A percentile compares a stretch with the other conserved stretches of the same genome.
Conservation (phyloP, 2,113 vertebrate genomes). For the Dicaeum eximium region DNA sequence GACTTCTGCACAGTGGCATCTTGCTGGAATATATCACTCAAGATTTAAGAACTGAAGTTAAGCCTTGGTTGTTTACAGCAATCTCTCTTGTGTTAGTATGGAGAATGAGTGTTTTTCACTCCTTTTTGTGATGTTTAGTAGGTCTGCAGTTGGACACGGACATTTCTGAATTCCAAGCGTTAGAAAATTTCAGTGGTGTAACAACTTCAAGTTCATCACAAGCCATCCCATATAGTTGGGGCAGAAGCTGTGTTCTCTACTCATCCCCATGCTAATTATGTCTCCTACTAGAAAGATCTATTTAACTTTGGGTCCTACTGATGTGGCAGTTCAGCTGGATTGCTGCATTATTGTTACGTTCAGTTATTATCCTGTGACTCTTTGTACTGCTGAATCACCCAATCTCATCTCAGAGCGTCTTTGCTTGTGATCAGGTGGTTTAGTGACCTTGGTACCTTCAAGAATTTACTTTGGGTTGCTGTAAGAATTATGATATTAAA, state of each 20-base stretch:
- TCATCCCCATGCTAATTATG: background rate
- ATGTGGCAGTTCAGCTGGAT: background rate
- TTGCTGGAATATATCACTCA: background rate
- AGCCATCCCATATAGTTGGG: background rate
- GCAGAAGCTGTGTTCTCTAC: background rate
- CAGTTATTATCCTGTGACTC: background rate
- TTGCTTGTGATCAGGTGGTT: background rate
- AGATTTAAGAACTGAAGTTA: background rate
- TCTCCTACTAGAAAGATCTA: background rate
- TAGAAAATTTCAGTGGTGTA: background rate
- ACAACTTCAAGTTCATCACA: background rate
- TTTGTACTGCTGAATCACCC: constrained; percentile 46
- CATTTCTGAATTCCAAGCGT: background rate
- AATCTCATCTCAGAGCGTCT: background rate
- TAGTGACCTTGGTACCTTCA: background rate
- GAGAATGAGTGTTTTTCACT: background rate
- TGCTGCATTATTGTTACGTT: background rate
- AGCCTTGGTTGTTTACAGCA: background rate
- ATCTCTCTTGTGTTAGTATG: background rate
- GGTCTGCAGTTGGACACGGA: background rate
- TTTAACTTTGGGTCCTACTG: background rate
- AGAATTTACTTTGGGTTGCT: background rate
- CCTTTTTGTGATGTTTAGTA: background rate
- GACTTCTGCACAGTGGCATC: background rate
- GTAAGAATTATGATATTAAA: background rate